Evolutionary conservation across 2,888 invertebrate species (phyloP), one percentile per base, ranked within the genome.

Genomic region (Lithophane semibrunnea): DNA sequence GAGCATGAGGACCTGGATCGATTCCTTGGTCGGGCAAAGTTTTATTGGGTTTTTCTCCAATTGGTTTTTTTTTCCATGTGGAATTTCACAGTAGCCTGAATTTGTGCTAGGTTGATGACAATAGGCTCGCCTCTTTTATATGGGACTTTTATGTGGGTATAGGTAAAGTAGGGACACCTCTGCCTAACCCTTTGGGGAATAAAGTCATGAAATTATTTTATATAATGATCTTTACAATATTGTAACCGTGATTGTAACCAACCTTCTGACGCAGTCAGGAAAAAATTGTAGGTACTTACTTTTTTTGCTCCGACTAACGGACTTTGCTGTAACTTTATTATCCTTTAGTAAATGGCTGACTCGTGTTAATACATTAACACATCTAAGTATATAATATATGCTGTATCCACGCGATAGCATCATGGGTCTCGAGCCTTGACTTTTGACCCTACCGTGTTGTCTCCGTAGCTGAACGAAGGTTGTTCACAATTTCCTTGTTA

Each of bases 341-440:
- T 70, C 60, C 42, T 75, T 73, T 71, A 70, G 63, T 65, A 67
- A 73, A 83, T 60, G 71, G 16, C 68, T 42, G 29, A 37, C 54
- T n/a, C 65, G 58, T 76, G 64, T 71, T 74, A 44, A 58, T 74
- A 65, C 72, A 74, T 58, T 7, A 71, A 70, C 67, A 54, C 3
- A 16, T 10, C 12, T 70, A 37, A 37, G 37, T 5, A 54, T 52
- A 29, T 75, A 29, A 68, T 56, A 60, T 72, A 56, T n/a, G 24
- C 54, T 76, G 58, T 68, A 54, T 71, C 3, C 74, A 79, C 75
- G 77, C 73, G 69, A 74, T 64, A 60, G 3, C 24, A 56, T 73
- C 58, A 56, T 66, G 65, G 69, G 12, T 63, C 44, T 70, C 21
- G 49, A 47, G 54, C 77, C 83, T 75, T 84, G 84, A 80, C 83